Base-by-base conservation (phyloP, 2,888 invertebrate species). In the Serripes groenlandicus region DNA sequence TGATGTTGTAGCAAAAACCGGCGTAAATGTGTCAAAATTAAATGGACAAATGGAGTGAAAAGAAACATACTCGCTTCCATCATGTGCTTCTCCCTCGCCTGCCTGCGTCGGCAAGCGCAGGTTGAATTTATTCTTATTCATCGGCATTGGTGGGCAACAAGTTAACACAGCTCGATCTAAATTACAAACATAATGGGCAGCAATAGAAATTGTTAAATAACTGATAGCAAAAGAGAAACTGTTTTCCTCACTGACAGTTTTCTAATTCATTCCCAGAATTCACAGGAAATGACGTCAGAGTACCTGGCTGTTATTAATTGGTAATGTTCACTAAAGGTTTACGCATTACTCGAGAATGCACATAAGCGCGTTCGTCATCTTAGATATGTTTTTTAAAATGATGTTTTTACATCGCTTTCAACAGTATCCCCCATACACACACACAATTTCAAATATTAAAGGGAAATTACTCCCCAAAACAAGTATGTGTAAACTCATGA, bases 51-150 rank as follows among this genome's bases (percentile, higher is more conserved):
- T 18, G 56, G 11, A 18, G 23, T 18, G 56, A 56, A 56, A 56
- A n/a, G 15, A 26, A 26, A 82, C 86, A 78, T 75, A 78, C 83
- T 84, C 81, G 56, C 78, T 74, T 18, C 82, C 83, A 26, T 80
- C 81, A n/a, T 72, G 70, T 4, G 77, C 78, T 11, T 86, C 86
- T 23, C 75, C 78, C 32, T 86, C 86, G 23, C 83, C 86, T 15
- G 86, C 30, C 77, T 85, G 85, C n/a, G 83, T 82, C 7, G 90
- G 88, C 75, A 89, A 71, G 26, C 85, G 84, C 56, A 89, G 64
- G 77, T 86, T 86, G 42, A 89, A 82, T 72, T 87, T 89, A 77
- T 89, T 89, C 68, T 87, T 88, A 78, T 81, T 88, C 88, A 86
- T 88, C 66, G 84, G 84, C 80, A 84, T 84, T 58, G 23, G 54